Evolutionary conservation across 2,888 invertebrate genomes (phyloP).

Genomic region (Antitype chi): DNA sequence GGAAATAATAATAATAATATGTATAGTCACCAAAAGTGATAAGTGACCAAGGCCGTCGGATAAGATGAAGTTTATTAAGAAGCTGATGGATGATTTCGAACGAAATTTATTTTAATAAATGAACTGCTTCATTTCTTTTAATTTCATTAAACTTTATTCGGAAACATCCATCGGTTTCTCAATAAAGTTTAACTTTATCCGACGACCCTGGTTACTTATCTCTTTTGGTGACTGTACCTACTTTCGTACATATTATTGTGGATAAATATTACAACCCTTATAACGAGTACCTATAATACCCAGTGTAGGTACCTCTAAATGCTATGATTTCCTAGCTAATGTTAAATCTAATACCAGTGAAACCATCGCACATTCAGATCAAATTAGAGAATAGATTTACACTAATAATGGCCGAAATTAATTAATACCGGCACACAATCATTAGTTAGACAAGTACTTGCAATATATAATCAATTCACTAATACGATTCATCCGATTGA

Average conservation of each 20-base stretch:
- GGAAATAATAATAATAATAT: no score
- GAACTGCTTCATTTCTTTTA: no score
- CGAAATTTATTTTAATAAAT: no score
- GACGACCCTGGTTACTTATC: no score
- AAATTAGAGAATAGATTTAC: constrained; percentile 20
- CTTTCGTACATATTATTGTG: not conserved
- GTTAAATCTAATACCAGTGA: constrained; percentile 8
- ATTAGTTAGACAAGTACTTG: constrained; percentile 3
- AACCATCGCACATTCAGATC: constrained; percentile 4
- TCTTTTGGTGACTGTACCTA: not conserved
- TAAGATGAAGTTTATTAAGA: no score
- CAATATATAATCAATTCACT: not conserved
- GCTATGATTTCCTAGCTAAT: not conserved
- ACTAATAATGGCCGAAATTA: constrained; percentile 37
- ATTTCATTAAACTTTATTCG: no score
- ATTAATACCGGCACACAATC: constrained; percentile 29
- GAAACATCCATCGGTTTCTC: no score
- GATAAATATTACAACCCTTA: not conserved
- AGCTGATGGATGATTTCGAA: no score
- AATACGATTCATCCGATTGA: constrained; percentile 8
- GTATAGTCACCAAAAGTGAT: not conserved
- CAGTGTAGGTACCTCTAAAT: not conserved
- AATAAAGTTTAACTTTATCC: no score
- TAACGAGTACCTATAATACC: no score
- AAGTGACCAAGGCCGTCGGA: no score